Base-by-base conservation (phyloP, 2,888 invertebrate genomes). In the Keiferia lycopersicella region DNA sequence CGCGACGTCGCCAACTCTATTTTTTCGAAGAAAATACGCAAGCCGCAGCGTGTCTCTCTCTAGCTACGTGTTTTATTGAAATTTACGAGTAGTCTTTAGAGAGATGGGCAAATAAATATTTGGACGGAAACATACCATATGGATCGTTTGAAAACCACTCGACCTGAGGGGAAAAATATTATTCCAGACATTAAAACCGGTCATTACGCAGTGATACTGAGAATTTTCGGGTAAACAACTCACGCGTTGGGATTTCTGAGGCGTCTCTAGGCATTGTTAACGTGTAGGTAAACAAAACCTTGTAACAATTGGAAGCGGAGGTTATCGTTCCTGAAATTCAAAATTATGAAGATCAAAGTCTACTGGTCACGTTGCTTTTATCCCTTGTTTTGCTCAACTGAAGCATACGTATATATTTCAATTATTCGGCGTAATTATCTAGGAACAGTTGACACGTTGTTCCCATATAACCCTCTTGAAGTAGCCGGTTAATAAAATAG, bases 21-120 rank as follows among this genome's bases (percentile, higher is more conserved):
- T 84, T 86, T 26, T 82, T 74, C 14, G 72, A 78, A 75, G 77
- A 76, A 81, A 84, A 81, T 71, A 67, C 73, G 34, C 41, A 56
- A 53, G 22, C n/a, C 26, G 34, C 53, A 41, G 4, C n/a, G 20
- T 8, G 26, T 59, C 51, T 61, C 34, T 4, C 34, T 39, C 16
- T 34, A 34, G 4, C 53, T 34, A 45, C 20, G 20, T 38, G 22
- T 48, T 45, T 68, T 70, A 70, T 67, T 67, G 67, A 70, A 67
- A 73, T 73, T 73, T 69, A 71, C 67, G 66, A 69, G 68, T 64
- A 48, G 60, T 68, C 51, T 59, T 59, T 12, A 56, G 60, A 22
- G 38, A 53, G 50, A 71, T 34, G 34, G 34, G 6, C 1, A 34
- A 34, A 34, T 72, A 78, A 78, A 80, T 79, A 75, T 77, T 78